These are phyloP conservation scores for Actinernus sp. DNA, from an alignment of 92 coral and sea anemone genomes.

Conservation along the genomic window DNA sequence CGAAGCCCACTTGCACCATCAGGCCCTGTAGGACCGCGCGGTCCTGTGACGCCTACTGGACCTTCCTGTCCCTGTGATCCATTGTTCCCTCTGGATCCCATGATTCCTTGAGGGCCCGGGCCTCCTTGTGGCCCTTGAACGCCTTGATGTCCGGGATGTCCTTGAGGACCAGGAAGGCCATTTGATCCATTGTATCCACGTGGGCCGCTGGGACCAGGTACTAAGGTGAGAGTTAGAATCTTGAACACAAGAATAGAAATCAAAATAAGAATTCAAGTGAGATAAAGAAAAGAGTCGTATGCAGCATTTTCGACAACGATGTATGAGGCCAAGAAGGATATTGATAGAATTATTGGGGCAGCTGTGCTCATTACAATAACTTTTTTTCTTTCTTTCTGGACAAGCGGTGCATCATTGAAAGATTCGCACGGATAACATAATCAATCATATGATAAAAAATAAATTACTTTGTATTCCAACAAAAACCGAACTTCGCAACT, in stretches of 20 bases:
- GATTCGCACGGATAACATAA: too few relatives aligned
- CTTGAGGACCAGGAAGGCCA: constrained; percentile 43
- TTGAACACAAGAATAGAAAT: neutral
- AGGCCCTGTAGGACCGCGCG: neutral
- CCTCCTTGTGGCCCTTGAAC: constrained; percentile 24
- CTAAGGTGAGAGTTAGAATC: neutral
- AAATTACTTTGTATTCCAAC: too few relatives aligned
- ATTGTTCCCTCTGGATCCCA: constrained; percentile 16
- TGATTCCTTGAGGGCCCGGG: constrained; percentile 10
- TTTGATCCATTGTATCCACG: constrained; percentile 28
- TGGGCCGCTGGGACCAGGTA: constrained; percentile 2
- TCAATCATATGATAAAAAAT: too few relatives aligned
- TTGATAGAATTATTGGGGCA: too few relatives aligned
- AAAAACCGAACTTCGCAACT: too few relatives aligned
- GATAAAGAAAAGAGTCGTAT: too few relatives aligned
- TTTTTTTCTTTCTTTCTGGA: too few relatives aligned
- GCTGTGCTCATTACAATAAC: too few relatives aligned
- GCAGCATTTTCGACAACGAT: too few relatives aligned
- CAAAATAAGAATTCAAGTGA: too few relatives aligned
- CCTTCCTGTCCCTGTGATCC: constrained; percentile 2
- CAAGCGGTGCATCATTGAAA: too few relatives aligned
- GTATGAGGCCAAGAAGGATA: too few relatives aligned
- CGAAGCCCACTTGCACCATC: neutral
- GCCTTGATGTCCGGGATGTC: constrained; percentile 46
- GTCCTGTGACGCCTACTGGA: neutral